Evolutionary conservation across 2,113 vertebrate genomes (phyloP).

Genomic region (Onychostoma macrolepis): DNA sequence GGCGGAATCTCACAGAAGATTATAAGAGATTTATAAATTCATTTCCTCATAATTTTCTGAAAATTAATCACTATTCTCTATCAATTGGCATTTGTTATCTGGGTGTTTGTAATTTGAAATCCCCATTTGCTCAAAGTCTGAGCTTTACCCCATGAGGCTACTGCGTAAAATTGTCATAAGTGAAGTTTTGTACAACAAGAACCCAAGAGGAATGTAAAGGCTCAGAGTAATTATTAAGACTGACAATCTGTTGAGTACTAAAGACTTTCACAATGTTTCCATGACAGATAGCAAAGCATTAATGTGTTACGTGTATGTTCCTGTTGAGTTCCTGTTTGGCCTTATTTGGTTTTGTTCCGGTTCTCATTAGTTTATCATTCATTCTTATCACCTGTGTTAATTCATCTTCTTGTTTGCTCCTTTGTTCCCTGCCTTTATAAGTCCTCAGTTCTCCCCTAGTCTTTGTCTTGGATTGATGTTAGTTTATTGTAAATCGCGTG

Average conservation of each 20-base stretch:
- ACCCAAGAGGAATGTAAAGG: neutral
- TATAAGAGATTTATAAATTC: neutral
- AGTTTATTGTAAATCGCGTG: too few species aligned
- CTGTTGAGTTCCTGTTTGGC: too few species aligned
- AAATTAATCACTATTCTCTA: conserved; percentile 1
- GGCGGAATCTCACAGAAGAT: neutral
- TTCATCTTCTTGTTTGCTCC: too few species aligned
- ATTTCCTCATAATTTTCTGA: neutral
- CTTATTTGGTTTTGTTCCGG: too few species aligned
- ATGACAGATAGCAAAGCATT: neutral
- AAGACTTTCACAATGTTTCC: neutral
- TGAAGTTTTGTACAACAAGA: neutral
- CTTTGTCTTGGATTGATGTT: too few species aligned
- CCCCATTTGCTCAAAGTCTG: neutral
- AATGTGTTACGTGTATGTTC: too few species aligned
- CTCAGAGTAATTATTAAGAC: neutral
- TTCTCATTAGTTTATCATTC: too few species aligned
- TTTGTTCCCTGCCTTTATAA: too few species aligned
- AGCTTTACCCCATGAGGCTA: neutral
- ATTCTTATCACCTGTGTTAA: too few species aligned
- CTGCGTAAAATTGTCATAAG: neutral
- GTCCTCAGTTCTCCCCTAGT: too few species aligned
- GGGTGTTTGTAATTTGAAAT: neutral
- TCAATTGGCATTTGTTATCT: neutral
- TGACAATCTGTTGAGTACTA: neutral